phyloP scores from a whole-genome alignment of 2,888 invertebrate species.

The Diplazon laetatorius region DNA sequence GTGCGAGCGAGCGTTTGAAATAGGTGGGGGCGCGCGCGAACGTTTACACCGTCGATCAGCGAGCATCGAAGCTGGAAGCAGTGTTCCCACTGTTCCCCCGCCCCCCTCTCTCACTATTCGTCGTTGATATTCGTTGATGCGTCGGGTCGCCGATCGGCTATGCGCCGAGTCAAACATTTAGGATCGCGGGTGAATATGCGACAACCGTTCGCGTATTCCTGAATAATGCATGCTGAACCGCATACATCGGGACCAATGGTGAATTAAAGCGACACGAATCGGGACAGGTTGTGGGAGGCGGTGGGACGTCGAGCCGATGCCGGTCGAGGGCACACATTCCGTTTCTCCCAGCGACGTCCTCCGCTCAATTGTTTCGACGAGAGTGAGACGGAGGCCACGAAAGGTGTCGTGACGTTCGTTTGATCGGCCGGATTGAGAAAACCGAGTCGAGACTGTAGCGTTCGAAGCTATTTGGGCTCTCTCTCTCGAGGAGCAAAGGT shows the following conservation, averaged over 20 bases:
- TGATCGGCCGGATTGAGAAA: conserved; percentile 1
- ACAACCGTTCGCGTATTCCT: conserved; percentile 66
- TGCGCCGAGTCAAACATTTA: conserved; percentile 70
- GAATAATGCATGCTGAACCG: conserved; percentile 71
- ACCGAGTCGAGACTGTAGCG: background rate
- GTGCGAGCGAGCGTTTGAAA: conserved; percentile 23
- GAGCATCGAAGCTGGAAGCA: conserved; percentile 23
- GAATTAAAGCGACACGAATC: conserved; percentile 70
- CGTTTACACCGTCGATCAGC: conserved; percentile 62
- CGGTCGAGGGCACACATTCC: conserved; percentile 28
- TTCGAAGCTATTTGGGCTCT: conserved; percentile 12
- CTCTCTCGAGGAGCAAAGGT: conserved; percentile 8
- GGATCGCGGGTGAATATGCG: conserved; percentile 70
- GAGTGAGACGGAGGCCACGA: background rate
- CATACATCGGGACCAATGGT: conserved; percentile 69
- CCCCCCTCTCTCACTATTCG: conserved; percentile 30
- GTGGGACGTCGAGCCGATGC: conserved; percentile 30
- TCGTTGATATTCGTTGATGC: too few relatives aligned
- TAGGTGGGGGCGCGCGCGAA: conserved; percentile 47
- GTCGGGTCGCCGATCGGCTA: conserved; percentile 53
- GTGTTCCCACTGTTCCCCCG: conserved; percentile 13
- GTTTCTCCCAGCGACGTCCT: too few relatives aligned
- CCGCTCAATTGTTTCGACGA: background rate
- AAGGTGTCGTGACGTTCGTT: background rate
- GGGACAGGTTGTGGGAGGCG: conserved; percentile 25